phyloP scores from a whole-genome alignment of 2,888 invertebrate genomes.

The Drosophila buzzatii region DNA sequence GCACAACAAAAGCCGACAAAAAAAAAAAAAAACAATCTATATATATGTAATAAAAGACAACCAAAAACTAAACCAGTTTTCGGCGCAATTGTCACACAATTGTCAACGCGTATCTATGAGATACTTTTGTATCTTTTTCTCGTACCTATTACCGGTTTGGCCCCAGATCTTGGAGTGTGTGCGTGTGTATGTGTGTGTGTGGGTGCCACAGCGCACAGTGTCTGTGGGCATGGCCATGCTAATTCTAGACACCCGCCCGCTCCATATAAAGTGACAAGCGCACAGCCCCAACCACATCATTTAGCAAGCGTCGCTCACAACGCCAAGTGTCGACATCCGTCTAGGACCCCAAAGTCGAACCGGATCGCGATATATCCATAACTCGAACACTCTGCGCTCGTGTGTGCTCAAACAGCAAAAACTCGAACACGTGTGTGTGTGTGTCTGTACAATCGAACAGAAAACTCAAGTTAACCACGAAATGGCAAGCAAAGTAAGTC shows the following conservation, averaged over 20 bases:
- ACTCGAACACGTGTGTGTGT: conserved; percentile 13
- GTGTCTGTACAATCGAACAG: conserved; percentile 42
- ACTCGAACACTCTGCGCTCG: conserved; percentile 25
- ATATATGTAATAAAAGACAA: not conserved
- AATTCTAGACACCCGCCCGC: conserved; percentile 66
- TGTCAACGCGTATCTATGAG: conserved; percentile 64
- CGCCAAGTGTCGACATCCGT: conserved; percentile 57
- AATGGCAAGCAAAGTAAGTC: conserved; percentile 83
- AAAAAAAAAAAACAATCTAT: not conserved
- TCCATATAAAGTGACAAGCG: conserved; percentile 69
- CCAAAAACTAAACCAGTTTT: conserved; percentile 62
- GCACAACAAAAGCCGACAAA: conserved; percentile 14
- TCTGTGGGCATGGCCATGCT: conserved; percentile 27
- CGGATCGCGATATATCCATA: conserved; percentile 25
- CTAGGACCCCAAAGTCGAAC: conserved; percentile 32
- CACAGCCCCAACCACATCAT: conserved; percentile 66
- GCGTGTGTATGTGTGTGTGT: conserved; percentile 37
- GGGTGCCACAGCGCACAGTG: conserved; percentile 55
- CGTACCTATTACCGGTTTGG: conserved; percentile 70
- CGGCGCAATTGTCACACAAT: conserved; percentile 69
- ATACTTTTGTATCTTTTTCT: conserved; percentile 52
- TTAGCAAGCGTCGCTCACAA: conserved; percentile 56
- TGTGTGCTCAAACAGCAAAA: not conserved
- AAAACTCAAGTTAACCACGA: conserved; percentile 25
- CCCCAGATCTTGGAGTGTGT: conserved; percentile 4